Evolutionary conservation across 2,888 invertebrate genomes (phyloP).

Genomic region (Tuberolachnus salignus): DNA sequence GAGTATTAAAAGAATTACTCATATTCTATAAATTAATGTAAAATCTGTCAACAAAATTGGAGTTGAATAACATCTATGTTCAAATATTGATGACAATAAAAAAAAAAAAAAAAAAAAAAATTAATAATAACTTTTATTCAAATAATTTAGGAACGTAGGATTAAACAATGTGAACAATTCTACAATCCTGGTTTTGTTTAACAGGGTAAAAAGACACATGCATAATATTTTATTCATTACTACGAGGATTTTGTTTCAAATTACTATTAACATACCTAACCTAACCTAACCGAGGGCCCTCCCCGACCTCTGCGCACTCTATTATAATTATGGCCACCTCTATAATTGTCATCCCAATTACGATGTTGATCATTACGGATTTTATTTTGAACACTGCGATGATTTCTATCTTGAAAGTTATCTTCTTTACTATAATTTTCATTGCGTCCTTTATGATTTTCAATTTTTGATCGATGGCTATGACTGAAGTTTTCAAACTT

Average conservation of each 20-base stretch:
- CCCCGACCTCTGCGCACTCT: constrained; percentile 40
- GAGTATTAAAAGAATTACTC: constrained; percentile 3
- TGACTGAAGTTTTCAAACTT: constrained; percentile 36
- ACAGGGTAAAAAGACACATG: constrained; percentile 22
- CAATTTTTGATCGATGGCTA: constrained; percentile 33
- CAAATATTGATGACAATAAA: constrained; percentile 14
- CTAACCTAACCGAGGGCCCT: constrained; percentile 31
- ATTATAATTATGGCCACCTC: constrained; percentile 16
- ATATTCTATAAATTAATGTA: constrained; percentile 18
- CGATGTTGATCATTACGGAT: constrained; percentile 40
- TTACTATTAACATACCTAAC: constrained; percentile 46
- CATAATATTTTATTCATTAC: constrained; percentile 26
- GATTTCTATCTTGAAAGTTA: constrained; percentile 25
- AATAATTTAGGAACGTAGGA: constrained; percentile 52
- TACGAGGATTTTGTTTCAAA: constrained; percentile 41
- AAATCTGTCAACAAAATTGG: constrained; percentile 31
- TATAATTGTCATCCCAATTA: constrained; percentile 35
- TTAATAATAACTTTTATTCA: background rate
- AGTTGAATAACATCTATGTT: constrained; percentile 34
- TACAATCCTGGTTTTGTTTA: constrained; percentile 28
- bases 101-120: constrained; percentile 17
- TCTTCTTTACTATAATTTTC: constrained; percentile 42
- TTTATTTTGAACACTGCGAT: constrained; percentile 43
- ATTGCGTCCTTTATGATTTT: constrained; percentile 35
- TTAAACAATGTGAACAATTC: constrained; percentile 47